phyloP scores from a whole-genome alignment of 2,888 invertebrate genomes.

The Mylabris sibirica region DNA sequence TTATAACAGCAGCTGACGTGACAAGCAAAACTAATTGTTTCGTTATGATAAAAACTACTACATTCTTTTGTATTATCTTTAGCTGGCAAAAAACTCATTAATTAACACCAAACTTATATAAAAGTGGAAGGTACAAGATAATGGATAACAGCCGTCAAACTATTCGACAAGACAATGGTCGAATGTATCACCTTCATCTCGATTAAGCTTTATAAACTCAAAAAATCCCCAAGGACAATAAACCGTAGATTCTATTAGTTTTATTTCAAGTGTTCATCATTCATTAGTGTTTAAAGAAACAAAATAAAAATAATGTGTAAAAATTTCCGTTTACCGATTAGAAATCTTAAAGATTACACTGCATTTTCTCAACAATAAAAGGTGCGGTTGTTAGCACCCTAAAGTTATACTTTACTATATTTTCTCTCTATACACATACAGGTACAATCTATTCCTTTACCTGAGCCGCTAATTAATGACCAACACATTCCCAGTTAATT shows the following conservation, averaged over 20 bases:
- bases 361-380: conserved; percentile 16
- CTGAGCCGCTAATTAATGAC: conserved; percentile 56
- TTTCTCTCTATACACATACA: conserved; percentile 30
- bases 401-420: background rate
- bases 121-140: conserved; percentile 24
- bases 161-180: conserved; percentile 25
- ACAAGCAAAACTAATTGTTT: conserved; percentile 39
- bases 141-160: conserved; percentile 24
- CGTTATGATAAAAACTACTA: conserved; percentile 35
- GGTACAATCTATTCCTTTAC: conserved; percentile 37
- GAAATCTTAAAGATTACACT: background rate
- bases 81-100: conserved; percentile 32
- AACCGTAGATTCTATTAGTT: conserved; percentile 32
- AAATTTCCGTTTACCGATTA: background rate
- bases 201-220: conserved; percentile 30
- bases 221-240: conserved; percentile 33
- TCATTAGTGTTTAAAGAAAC: background rate
- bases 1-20: conserved; percentile 35
- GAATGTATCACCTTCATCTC: conserved; percentile 26
- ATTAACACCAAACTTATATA: conserved; percentile 28
- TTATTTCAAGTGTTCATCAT: conserved; percentile 30
- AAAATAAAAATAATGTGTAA: background rate
- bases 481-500: conserved; percentile 58
- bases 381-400: conserved; percentile 40
- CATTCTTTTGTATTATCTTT: conserved; percentile 35